Base-by-base conservation (phyloP, 1,140 invertebrate genomes). In the Pseudomyrmex pallidus region DNA sequence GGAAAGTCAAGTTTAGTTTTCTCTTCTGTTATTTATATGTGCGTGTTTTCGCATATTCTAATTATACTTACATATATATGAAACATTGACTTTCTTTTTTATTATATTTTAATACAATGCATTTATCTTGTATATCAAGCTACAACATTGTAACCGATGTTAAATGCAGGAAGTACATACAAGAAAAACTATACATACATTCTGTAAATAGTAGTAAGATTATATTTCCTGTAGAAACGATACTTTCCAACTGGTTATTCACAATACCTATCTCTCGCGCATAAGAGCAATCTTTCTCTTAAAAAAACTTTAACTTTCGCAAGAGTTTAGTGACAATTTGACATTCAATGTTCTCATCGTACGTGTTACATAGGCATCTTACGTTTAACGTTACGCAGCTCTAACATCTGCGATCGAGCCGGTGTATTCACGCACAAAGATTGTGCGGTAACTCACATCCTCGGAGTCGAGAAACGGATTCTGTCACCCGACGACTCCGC, bases 161-260 rank as follows among this genome's bases (percentile, higher is more conserved):
- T 57, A 46, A 77, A 67, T 35, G 17, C 35, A 68, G 74, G 63
- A 76, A 57, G 8, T 59, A 22, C 17, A 22, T 72, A 59, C 76
- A 80, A 78, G 15, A 78, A 72, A 1, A 70, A 15, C 44, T 48
- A 59, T 57, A 48, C 56, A 22, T 25, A 25, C 35, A 35, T 35
- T 80, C 35, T 67, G 52, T 17, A 12, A 7, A 35, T 15, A 20
- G 44, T 13, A 10, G 56, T 12, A 61, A 59, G 48, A 57, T 57
- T 59, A 57, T 17, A 9, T 72, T 72, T 68, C 52, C 44, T 20
- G 7, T 52, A 44, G 20, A 78, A 70, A 67, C 20, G 66, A 61
- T 57, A 80, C 66, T 80, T 80, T 80, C 76, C 68, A 80, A 80
- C 46, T n/a, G 20, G 54, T 50, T 72, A 35, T 44, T 56, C 72